Percentiles rank a stretch among this genome's conserved stretches.
Conservation (phyloP, 92 coral and sea anemone genomes). For the Umimayanthus chanpuru region DNA sequence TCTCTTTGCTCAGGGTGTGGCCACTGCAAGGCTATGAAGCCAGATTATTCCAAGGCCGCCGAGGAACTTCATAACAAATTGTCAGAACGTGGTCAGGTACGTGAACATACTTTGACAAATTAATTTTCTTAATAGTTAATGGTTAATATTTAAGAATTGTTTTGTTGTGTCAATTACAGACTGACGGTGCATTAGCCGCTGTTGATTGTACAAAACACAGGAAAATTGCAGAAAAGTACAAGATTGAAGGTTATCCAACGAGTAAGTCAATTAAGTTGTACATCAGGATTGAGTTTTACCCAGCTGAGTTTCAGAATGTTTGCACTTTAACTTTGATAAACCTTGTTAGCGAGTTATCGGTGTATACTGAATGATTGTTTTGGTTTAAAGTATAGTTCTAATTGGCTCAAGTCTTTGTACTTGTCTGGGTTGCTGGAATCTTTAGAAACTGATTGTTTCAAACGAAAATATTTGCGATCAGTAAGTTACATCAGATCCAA, state of each 20-base stretch:
- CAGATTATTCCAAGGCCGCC: slow-evolving; percentile 90
- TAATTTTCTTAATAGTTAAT: not conserved
- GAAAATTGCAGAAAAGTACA: slow-evolving; percentile 72
- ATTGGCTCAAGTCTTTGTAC: no score
- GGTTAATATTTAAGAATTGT: not conserved
- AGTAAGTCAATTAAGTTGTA: slow-evolving; percentile 34
- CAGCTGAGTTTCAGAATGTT: not conserved
- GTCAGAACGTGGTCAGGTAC: slow-evolving; percentile 48
- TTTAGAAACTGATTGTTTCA: no score
- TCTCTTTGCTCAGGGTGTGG: slow-evolving; percentile 84
- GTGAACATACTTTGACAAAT: not conserved
- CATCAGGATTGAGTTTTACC: no score
- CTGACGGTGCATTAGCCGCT: slow-evolving; percentile 88
- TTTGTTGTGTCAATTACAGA: slow-evolving; percentile 48
- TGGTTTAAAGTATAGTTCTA: no score
- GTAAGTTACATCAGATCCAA: not conserved
- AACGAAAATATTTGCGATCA: not conserved
- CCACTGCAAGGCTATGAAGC: slow-evolving; percentile 98
- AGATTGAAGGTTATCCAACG: slow-evolving; percentile 86
- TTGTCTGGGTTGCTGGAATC: no score
- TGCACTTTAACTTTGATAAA: not conserved
- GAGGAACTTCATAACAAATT: slow-evolving; percentile 58
- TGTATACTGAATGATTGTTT: no score
- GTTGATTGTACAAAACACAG: slow-evolving; percentile 91
- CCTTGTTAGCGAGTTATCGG: not conserved